phyloP scores from a whole-genome alignment of 2,888 invertebrate species.

The Gastrophysa polygoni region DNA sequence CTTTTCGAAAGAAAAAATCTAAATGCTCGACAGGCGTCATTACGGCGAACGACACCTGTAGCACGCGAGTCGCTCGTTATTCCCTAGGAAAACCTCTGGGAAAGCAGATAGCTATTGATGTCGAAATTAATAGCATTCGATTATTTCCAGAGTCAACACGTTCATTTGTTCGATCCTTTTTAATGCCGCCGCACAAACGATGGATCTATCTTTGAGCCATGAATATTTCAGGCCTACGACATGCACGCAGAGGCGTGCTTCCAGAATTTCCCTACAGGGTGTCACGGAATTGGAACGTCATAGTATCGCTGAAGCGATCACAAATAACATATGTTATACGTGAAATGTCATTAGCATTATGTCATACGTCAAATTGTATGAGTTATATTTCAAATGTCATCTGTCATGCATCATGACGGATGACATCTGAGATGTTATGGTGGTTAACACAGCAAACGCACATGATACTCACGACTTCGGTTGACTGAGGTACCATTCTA shows the following conservation, averaged over 20 bases:
- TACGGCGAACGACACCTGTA: conserved; percentile 52
- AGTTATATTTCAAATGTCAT: too few relatives aligned
- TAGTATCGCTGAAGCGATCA: too few relatives aligned
- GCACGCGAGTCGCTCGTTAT: conserved; percentile 56
- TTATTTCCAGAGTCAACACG: conserved; percentile 54
- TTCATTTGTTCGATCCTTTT: conserved; percentile 37
- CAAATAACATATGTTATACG: too few relatives aligned
- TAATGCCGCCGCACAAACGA: conserved; percentile 30
- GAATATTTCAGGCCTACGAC: conserved; percentile 32
- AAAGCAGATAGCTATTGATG: conserved; percentile 51
- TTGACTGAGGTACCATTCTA: too few relatives aligned
- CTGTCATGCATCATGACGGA: too few relatives aligned
- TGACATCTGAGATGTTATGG: too few relatives aligned
- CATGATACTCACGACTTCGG: too few relatives aligned
- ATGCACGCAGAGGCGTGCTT: conserved; percentile 4
- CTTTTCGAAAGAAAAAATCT: conserved; percentile 24
- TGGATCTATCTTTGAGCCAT: conserved; percentile 29
- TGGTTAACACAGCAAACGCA: too few relatives aligned
- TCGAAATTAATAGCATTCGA: conserved; percentile 56
- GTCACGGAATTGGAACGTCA: too few relatives aligned
- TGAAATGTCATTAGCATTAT: too few relatives aligned
- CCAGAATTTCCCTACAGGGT: neutral
- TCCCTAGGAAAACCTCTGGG: conserved; percentile 30
- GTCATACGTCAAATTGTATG: too few relatives aligned
- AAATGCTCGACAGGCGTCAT: conserved; percentile 49